These are phyloP conservation scores for Chironomus striatipennis DNA, from an alignment of 1,140 invertebrate genomes.

Conservation along the genomic window DNA sequence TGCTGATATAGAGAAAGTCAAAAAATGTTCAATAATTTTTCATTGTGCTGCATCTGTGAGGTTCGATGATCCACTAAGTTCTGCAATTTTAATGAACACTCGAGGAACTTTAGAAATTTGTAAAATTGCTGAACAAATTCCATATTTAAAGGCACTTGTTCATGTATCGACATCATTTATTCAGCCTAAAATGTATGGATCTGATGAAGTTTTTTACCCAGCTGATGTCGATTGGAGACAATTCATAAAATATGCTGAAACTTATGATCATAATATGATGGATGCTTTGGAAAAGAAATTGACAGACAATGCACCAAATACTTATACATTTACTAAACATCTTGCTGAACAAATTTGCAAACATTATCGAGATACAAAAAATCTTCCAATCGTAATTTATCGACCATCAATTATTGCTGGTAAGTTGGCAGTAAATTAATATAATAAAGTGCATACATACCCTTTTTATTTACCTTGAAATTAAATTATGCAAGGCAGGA, in stretches of 20 bases:
- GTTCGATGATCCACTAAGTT: constrained; percentile 64
- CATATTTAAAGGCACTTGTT: constrained; percentile 59
- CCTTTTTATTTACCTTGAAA: no score
- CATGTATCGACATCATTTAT: constrained; percentile 81
- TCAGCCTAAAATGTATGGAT: constrained; percentile 58
- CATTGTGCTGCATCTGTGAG: constrained; percentile 88
- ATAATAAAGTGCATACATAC: no score
- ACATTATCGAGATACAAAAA: constrained; percentile 57
- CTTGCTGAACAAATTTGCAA: constrained; percentile 67
- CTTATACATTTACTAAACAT: constrained; percentile 79
- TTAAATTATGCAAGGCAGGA: no score
- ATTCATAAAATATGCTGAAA: constrained; percentile 73
- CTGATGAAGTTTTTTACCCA: constrained; percentile 76
- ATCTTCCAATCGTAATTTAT: constrained; percentile 72
- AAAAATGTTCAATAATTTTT: constrained; percentile 76
- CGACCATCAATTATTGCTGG: constrained; percentile 68
- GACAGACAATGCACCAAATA: constrained; percentile 72
- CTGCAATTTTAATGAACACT: constrained; percentile 55
- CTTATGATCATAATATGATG: constrained; percentile 58
- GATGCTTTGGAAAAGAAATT: constrained; percentile 53
- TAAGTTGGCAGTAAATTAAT: no score
- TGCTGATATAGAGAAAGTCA: constrained; percentile 32
- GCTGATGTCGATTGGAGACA: constrained; percentile 73
- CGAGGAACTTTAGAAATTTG: constrained; percentile 57
- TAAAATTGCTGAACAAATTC: constrained; percentile 54